Conservation (phyloP, 2,888 invertebrate genomes). For the Noctuana brunneofusca region DNA sequence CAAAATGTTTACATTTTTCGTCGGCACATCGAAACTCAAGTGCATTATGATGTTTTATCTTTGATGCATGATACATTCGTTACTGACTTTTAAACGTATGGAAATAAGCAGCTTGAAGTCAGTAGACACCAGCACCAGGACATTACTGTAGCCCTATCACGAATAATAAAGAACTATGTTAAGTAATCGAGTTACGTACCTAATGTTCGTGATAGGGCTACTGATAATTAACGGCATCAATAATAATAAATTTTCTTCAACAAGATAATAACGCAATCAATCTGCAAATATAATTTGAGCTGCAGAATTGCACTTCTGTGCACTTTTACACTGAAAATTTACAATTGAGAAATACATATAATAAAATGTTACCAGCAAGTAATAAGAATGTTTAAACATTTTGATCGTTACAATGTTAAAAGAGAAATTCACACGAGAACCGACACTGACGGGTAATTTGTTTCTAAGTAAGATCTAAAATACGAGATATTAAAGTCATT, state of each 20-base stretch:
- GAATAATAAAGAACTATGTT: too few species aligned
- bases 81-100: background rate
- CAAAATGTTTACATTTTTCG: constrained; percentile 37
- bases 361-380: background rate
- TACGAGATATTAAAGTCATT: constrained; percentile 15
- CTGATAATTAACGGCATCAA: background rate
- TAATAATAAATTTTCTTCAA: background rate
- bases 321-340: background rate
- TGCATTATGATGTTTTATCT: background rate
- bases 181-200: too few species aligned
- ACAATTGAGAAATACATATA: background rate
- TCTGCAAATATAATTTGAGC: constrained; percentile 4
- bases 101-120: background rate
- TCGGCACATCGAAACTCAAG: constrained; percentile 8
- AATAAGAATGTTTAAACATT: background rate
- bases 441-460: background rate
- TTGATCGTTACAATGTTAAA: background rate
- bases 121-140: background rate
- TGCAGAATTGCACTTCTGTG: background rate
- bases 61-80: background rate
- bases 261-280: background rate
- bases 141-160: too few species aligned
- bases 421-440: background rate
- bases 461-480: background rate
- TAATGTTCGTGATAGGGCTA: too few species aligned